phyloP scores from a whole-genome alignment of 2,113 vertebrate species.

The Hypocryptadius cinnamomeus region DNA sequence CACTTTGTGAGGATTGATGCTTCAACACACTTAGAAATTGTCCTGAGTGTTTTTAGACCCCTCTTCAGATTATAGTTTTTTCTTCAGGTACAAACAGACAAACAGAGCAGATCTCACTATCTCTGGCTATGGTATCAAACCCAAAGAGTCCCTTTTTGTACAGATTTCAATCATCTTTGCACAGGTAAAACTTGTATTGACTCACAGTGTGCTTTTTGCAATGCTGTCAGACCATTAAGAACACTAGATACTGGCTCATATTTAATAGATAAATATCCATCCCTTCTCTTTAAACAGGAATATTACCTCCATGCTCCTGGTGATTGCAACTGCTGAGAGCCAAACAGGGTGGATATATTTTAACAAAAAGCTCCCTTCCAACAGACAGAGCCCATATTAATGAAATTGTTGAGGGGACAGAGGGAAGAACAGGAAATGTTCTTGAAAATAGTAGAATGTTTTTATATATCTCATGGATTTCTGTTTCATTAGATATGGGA shows the following conservation, averaged over 20 bases:
- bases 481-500: conserved; percentile 21
- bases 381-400: not conserved
- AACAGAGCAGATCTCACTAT: not conserved
- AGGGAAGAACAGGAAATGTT: not conserved
- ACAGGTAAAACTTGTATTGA: not conserved
- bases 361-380: not conserved
- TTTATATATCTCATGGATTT: not conserved
- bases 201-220: not conserved
- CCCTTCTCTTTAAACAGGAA: not conserved
- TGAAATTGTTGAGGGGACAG: not conserved
- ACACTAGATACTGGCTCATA: not conserved
- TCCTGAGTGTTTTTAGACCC: not conserved
- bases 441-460: not conserved
- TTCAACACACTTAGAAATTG: not conserved
- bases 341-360: not conserved
- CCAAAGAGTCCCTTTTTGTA: not conserved
- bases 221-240: not conserved
- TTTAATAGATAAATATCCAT: not conserved
- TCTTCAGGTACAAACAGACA: not conserved
- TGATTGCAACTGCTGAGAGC: not conserved
- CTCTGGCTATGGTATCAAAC: not conserved
- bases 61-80: not conserved
- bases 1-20: not conserved
- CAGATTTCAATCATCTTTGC: not conserved
- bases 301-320: not conserved